Conservation (phyloP, 1,140 invertebrate genomes). For the Metaphire vulgaris region DNA sequence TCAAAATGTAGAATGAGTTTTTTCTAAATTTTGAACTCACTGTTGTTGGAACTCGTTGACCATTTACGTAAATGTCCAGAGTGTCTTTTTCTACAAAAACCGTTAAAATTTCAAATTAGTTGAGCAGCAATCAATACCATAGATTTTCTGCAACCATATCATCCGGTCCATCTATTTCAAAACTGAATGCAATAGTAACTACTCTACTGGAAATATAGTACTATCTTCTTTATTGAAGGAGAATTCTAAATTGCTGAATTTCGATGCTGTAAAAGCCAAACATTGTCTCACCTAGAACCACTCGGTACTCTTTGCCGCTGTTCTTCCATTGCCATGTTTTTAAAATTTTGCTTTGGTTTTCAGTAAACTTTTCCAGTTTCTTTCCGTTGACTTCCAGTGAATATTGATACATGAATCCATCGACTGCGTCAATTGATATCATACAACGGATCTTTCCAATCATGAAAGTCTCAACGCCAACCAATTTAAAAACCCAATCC, state of each 20-base stretch:
- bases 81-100: conserved; percentile 65
- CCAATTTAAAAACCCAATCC: conserved; percentile 84
- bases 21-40: conserved; percentile 54
- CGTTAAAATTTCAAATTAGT: not conserved
- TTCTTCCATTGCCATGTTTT: conserved; percentile 59
- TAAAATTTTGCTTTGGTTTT: conserved; percentile 66
- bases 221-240: no score
- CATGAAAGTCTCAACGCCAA: conserved; percentile 64
- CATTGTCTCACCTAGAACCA: conserved; percentile 69
- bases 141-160: no score
- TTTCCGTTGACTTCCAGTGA: conserved; percentile 62
- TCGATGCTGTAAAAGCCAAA: no score
- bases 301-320: conserved; percentile 51
- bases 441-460: conserved; percentile 56
- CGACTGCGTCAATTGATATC: conserved; percentile 67
- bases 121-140: no score
- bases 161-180: no score
- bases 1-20: no score
- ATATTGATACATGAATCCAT: conserved; percentile 74
- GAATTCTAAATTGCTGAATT: no score
- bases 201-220: no score
- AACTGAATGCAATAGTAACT: no score
- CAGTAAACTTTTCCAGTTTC: conserved; percentile 67
- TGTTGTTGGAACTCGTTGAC: conserved; percentile 60
- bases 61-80: conserved; percentile 71